Conservation (phyloP, 2,113 vertebrate species). For the Microtus ochrogaster region DNA sequence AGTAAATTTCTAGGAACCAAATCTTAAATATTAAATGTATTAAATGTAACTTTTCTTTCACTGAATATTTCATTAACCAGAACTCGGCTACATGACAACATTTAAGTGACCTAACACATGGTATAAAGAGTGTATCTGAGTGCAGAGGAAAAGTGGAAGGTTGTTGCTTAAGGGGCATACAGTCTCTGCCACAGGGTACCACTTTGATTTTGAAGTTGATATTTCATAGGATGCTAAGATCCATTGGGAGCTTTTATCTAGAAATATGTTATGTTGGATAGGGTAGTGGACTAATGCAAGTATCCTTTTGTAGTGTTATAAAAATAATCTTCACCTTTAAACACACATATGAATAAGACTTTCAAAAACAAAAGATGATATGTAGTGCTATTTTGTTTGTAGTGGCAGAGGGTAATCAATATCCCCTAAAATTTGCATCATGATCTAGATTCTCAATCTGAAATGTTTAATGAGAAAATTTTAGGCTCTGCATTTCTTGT, state of each 20-base stretch:
- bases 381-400: neutral
- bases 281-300: slow-evolving; percentile 10
- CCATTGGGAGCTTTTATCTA: neutral
- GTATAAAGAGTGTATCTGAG: neutral
- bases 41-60: slow-evolving; percentile 1
- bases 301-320: slow-evolving; percentile 12
- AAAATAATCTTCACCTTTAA: slow-evolving; percentile 7
- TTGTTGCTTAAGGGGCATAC: neutral
- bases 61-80: neutral
- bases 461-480: slow-evolving; percentile 36
- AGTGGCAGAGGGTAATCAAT: neutral
- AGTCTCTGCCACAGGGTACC: neutral
- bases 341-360: neutral
- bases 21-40: neutral
- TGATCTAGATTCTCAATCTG: slow-evolving; percentile 44
- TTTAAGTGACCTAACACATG: slow-evolving; percentile 11
- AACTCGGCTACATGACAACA: neutral
- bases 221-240: slow-evolving; percentile 5
- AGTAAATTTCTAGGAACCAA: neutral
- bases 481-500: slow-evolving; percentile 8
- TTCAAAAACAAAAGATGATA: slow-evolving; percentile 12
- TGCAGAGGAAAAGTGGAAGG: neutral
- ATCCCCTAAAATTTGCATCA: neutral
- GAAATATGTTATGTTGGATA: neutral
- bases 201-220: slow-evolving; percentile 56